Evolutionary conservation across 2,113 vertebrate genomes (phyloP), one percentile per base, ranked within the genome.

Genomic region (Lamprologus speciosus): DNA sequence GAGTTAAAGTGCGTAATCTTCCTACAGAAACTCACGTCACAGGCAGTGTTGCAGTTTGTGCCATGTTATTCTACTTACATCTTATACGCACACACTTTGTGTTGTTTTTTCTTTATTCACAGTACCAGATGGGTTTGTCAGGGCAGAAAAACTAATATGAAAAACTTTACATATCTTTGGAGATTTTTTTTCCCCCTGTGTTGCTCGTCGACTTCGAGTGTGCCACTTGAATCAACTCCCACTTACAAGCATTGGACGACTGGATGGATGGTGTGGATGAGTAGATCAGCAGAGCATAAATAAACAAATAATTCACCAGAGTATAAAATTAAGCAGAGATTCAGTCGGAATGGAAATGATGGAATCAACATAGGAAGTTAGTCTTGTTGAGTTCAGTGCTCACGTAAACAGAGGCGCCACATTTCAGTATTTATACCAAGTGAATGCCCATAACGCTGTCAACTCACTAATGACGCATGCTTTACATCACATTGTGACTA

Each of bases 401-500:
- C 8, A 53, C 2, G 14, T 16, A 31, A 8, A 60, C 54, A 78
- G 21, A 58, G 73, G 79, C 3, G 0, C 12, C 9, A 21, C 6
- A 5, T 75, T 73, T 82, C 19, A 82, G 21, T 70, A 50, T 82
- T 45, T 78, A 79, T 28, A 11, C 33, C 40, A 35, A 83, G 54
- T 14, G 21, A 23, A 81, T 80, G 53, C 17, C 78, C 14, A 28
- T 51, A 85, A 81, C 6, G 53, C 16, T 35, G 58, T 88, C 83
- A 82, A 83, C 35, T 70, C 35, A 35, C 60, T 28, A 3, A 12
- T 92, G 92, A 92, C 40, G 89, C 83, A 57, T 7, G 73, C 8
- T 85, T 42, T 8, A 68, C 58, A 35, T 85, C 87, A 87, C 60
- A 9, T 47, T 80, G 85, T 90, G 90, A 93, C 85, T 83, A 92